A percentile compares a stretch with the other conserved stretches of the same genome.
Evolutionary conservation across 2,888 invertebrate species (phyloP).

Genomic region (Allygus modestus): DNA sequence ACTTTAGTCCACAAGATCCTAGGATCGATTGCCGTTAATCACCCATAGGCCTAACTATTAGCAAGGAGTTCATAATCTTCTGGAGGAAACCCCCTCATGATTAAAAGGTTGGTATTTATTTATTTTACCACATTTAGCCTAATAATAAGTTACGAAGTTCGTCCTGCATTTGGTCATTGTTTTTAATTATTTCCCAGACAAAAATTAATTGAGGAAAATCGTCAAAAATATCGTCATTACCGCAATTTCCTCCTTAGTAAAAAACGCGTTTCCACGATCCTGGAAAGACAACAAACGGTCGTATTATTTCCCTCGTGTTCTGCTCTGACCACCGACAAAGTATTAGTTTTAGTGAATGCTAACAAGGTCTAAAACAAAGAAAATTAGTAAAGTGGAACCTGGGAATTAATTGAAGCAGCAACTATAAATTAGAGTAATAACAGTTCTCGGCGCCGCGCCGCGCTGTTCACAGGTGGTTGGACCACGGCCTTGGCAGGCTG

Average conservation of each 20-base stretch:
- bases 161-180: neutral
- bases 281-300: neutral
- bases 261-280: neutral
- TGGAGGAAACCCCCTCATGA: no score
- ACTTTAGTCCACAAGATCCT: no score
- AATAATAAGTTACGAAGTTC: neutral
- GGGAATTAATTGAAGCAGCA: constrained; percentile 4
- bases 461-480: neutral
- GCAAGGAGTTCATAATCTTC: no score
- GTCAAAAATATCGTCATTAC: neutral
- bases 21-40: no score
- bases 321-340: constrained; percentile 6
- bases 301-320: neutral
- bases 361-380: constrained; percentile 23
- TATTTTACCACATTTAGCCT: no score
- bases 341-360: constrained; percentile 2
- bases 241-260: neutral
- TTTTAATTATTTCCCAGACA: neutral
- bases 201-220: neutral
- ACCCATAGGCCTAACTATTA: no score
- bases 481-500: neutral
- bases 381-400: constrained; percentile 10
- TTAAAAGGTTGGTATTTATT: no score
- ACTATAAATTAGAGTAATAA: constrained; percentile 19
- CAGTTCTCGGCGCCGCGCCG: neutral